phyloP scores from a whole-genome alignment of 2,797 vertebrate species.

The Hippoglossus hippoglossus region DNA sequence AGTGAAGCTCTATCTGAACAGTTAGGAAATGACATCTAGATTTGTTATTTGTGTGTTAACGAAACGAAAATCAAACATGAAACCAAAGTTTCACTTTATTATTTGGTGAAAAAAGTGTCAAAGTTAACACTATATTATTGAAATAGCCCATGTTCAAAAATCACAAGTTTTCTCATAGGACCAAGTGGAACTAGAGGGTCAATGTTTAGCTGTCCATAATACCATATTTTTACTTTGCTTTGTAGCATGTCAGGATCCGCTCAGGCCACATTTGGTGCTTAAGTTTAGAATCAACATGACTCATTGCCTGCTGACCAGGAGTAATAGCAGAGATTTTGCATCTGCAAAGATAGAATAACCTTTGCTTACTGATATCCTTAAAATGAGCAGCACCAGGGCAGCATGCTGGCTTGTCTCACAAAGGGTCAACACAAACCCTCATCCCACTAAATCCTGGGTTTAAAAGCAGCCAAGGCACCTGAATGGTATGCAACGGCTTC shows the following conservation, averaged over 20 bases:
- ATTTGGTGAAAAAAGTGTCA: too few species aligned
- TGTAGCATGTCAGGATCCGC: too few species aligned
- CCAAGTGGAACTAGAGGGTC: too few species aligned
- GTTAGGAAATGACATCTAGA: too few species aligned
- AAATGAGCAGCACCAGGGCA: not conserved
- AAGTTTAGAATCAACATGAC: slow-evolving; percentile 1
- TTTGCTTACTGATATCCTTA: not conserved
- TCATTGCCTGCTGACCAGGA: slow-evolving; percentile 10
- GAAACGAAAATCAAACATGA: too few species aligned
- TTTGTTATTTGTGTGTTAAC: too few species aligned
- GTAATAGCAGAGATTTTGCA: not conserved
- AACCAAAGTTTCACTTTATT: too few species aligned
- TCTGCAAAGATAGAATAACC: not conserved
- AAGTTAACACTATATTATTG: too few species aligned
- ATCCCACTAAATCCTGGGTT: slow-evolving; percentile 2
- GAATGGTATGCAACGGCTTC: not conserved
- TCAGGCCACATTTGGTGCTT: not conserved
- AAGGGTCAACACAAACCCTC: not conserved
- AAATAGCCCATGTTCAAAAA: too few species aligned
- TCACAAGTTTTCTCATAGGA: too few species aligned
- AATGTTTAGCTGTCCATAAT: too few species aligned
- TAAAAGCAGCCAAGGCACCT: slow-evolving; percentile 2
- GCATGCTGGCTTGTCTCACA: slow-evolving; percentile 1
- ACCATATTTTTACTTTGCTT: not conserved
- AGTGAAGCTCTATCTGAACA: too few species aligned